phyloP scores from a whole-genome alignment of 2,113 vertebrate species.

The Malurus elegans region DNA sequence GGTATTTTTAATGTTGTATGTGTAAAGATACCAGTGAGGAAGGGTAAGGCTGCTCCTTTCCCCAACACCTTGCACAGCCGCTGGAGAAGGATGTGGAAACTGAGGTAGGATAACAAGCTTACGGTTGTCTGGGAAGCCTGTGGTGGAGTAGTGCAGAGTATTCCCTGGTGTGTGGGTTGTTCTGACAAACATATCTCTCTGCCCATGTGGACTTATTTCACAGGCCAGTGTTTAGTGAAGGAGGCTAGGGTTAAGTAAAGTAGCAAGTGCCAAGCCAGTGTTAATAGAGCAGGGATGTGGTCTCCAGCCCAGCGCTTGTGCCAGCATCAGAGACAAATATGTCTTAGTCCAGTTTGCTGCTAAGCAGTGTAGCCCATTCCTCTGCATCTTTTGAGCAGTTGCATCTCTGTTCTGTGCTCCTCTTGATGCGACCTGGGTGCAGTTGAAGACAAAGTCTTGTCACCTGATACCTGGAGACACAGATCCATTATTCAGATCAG shows the following conservation, averaged over 20 bases:
- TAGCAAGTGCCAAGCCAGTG: fast-evolving
- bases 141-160: neutral
- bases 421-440: neutral
- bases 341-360: neutral
- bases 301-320: neutral
- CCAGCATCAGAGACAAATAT: neutral
- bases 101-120: neutral
- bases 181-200: neutral
- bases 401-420: fast-evolving
- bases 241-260: neutral
- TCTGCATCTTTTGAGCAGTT: neutral
- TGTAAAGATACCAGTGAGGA: no score
- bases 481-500: neutral
- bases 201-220: fast-evolving
- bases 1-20: neutral
- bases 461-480: fast-evolving
- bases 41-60: neutral
- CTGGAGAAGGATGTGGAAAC: neutral
- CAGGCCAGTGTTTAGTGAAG: neutral
- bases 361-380: neutral
- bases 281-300: neutral
- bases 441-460: neutral
- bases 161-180: neutral
- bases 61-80: fast-evolving
- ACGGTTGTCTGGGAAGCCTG: neutral